Percentiles rank a stretch among this genome's conserved stretches.
Conservation (phyloP, 2,888 invertebrate genomes). For the Oegoconia quadripuncta region DNA sequence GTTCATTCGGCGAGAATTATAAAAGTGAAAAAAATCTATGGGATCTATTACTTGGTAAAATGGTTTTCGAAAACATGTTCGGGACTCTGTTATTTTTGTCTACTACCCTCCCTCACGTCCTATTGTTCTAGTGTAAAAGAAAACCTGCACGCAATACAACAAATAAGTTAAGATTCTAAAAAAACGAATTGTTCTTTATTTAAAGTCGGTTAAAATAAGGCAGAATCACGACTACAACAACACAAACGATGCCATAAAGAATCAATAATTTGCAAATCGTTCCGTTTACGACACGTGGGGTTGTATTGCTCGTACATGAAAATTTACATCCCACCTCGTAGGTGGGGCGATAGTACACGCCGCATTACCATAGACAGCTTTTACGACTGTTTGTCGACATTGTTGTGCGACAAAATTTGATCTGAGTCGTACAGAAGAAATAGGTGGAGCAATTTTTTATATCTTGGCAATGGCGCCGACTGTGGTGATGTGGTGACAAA, state of each 20-base stretch:
- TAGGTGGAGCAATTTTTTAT: too few relatives aligned
- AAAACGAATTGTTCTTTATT: background rate
- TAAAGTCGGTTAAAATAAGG: background rate
- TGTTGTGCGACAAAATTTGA: background rate
- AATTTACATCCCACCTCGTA: constrained; percentile 23
- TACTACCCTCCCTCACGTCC: too few relatives aligned
- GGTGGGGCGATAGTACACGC: constrained; percentile 8
- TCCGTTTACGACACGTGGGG: constrained; percentile 34
- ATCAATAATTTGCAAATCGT: constrained; percentile 34
- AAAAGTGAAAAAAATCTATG: too few relatives aligned
- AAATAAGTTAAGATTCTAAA: background rate
- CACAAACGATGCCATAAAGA: constrained; percentile 14
- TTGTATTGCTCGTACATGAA: constrained; percentile 24
- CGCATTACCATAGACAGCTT: constrained; percentile 25
- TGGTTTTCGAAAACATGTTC: too few relatives aligned
- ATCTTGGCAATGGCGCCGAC: too few relatives aligned
- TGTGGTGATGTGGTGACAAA: too few relatives aligned
- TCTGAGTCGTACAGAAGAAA: too few relatives aligned
- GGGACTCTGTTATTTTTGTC: too few relatives aligned
- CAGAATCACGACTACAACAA: background rate
- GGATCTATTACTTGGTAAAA: too few relatives aligned
- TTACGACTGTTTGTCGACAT: constrained; percentile 27
- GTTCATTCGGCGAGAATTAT: too few relatives aligned
- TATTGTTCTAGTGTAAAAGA: too few relatives aligned
- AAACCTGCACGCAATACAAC: too few relatives aligned